These are phyloP conservation scores for Lagenorhynchus albirostris DNA, from an alignment of 2,113 vertebrate species.

Conservation along the genomic window DNA sequence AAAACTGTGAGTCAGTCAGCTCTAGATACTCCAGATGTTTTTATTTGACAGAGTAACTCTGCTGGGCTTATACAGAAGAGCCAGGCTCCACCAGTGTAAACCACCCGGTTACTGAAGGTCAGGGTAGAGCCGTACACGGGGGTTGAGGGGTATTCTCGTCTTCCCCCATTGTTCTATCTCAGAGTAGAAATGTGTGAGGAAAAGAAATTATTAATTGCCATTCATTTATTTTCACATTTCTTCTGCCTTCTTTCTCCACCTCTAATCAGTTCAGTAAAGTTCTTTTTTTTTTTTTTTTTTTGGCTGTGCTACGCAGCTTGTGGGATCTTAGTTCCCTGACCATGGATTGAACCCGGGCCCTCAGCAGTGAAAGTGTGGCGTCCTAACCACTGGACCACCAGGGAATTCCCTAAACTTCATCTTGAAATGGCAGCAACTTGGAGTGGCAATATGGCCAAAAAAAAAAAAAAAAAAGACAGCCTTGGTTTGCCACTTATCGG, in stretches of 20 bases:
- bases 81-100: not conserved
- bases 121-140: not conserved
- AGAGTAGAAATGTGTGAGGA: not conserved
- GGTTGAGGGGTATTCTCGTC: not conserved
- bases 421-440: not conserved
- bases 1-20: conserved; percentile 31
- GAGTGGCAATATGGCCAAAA: not conserved
- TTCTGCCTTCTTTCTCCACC: not conserved
- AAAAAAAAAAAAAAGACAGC: not conserved
- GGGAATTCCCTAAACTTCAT: not conserved
- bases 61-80: not conserved
- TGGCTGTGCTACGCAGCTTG: not conserved
- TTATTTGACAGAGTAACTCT: conserved; percentile 34
- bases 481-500: not conserved
- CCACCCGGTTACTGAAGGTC: not conserved
- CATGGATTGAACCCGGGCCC: not conserved
- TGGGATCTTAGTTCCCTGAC: not conserved
- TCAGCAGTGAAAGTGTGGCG: not conserved
- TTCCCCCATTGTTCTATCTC: not conserved
- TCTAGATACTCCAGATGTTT: conserved; percentile 52
- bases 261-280: not conserved
- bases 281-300: not conserved
- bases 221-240: not conserved
- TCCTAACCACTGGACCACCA: not conserved
- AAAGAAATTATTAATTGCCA: not conserved